Evolutionary conservation across 2,888 invertebrate genomes (phyloP).

Genomic region (Tipula unca): DNA sequence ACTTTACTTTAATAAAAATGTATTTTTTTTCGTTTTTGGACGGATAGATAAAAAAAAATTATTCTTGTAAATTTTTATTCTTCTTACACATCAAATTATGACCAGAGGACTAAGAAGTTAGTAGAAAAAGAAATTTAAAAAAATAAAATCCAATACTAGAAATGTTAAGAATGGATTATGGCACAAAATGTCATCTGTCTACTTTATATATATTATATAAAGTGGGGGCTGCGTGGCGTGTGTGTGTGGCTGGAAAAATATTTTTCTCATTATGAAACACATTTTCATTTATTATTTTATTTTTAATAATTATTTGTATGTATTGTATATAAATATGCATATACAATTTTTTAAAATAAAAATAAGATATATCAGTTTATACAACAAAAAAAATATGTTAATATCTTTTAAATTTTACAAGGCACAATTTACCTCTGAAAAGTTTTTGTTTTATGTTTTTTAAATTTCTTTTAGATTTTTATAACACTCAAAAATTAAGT

Average conservation of each 20-base stretch:
- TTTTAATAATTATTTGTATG: neutral
- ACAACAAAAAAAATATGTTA: neutral
- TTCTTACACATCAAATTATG: neutral
- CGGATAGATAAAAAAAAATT: neutral
- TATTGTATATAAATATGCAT: neutral
- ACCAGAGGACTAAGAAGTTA: neutral
- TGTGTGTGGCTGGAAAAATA: neutral
- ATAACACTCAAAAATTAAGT: neutral
- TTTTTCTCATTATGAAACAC: neutral
- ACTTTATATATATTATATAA: neutral
- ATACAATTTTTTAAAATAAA: neutral
- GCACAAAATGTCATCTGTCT: neutral
- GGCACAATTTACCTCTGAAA: constrained; percentile 14
- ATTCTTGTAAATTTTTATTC: neutral
- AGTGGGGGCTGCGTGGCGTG: no score
- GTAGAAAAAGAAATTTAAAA: neutral
- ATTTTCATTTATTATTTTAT: neutral
- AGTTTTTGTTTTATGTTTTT: neutral
- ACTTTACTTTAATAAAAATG: neutral
- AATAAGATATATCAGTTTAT: neutral
- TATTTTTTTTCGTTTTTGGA: neutral
- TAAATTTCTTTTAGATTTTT: neutral
- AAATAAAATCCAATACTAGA: neutral
- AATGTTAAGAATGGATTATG: neutral
- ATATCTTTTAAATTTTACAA: neutral